Base-by-base conservation (phyloP, 2,113 vertebrate species). In the Mesocricetus auratus region DNA sequence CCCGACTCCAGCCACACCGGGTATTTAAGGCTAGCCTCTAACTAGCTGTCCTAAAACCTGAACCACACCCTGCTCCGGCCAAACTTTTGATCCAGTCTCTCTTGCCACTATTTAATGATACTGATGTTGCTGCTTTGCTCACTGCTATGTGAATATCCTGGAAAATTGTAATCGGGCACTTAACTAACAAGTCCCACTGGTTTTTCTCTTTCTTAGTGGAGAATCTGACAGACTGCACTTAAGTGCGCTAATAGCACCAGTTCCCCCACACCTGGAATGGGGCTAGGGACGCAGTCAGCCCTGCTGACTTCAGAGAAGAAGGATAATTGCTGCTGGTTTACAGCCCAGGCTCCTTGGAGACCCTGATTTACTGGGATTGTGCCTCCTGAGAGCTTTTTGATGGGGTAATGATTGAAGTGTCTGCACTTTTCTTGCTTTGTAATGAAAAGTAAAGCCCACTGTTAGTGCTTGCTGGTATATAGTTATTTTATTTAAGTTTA, bases 161-260 rank as follows among this genome's bases (percentile, higher is more conserved):
- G 69, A 90, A 95, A 93, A 68, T 42, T 94, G 64, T 47, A 79
- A 83, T 81, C 89, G 42, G 86, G 93, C 33, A 75, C 94, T 81
- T 66, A 89, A 94, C 29, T 68, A 95, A 95, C 94, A 85, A 83
- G 97, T 96, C 56, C 39, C 47, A 83, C 96, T 68, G 78, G 94
- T 95, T 71, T 90, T 95, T 92, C 39, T 42, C 58, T 88, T 86
- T 91, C 92, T 62, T 87, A 31, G 68, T 42, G 56, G 31, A 86
- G 74, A 81, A 78, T 88, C 74, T 36, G 53, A 89, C 64, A 93
- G 91, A 64, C 16, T 29, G 60, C 42, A 74, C 24, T 16, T 22
- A 91, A 91, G 81, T n/a, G 62, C 16, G 42, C 29, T 58, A 42
- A 17, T 45, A 21, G 75, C 16, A 45, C 56, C 45, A 69, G 91